phyloP scores from a whole-genome alignment of 2,888 invertebrate species.

The Drosophila anceps region DNA sequence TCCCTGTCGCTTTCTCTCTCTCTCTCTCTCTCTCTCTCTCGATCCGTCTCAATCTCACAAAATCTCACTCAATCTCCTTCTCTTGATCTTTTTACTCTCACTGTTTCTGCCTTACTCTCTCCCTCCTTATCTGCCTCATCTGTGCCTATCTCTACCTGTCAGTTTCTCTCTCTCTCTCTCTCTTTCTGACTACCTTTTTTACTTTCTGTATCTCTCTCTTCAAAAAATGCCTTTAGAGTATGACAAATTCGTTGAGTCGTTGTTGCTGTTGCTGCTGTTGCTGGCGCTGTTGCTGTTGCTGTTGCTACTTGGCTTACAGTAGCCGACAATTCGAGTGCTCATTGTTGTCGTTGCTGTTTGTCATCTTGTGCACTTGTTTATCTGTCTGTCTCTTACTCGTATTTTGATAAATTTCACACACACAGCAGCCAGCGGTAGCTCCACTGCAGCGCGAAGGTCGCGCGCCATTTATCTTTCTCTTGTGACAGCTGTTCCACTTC shows the following conservation, averaged over 20 bases:
- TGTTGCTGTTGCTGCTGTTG: constrained; percentile 1
- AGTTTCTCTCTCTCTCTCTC: neutral
- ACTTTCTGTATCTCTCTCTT: neutral
- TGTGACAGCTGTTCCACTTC: constrained; percentile 61
- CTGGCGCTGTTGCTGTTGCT: neutral
- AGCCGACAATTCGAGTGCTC: constrained; percentile 40
- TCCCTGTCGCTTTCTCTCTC: no score
- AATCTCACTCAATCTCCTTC: neutral
- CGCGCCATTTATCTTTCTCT: constrained; percentile 72
- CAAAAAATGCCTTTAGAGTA: constrained; percentile 14
- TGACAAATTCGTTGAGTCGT: constrained; percentile 26
- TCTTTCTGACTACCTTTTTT: neutral
- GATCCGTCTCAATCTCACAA: no score
- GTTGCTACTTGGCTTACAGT: constrained; percentile 45
- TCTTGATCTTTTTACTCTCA: neutral
- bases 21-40: neutral
- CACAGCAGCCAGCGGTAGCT: constrained; percentile 48
- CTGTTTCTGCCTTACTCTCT: neutral
- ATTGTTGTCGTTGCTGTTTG: constrained; percentile 29
- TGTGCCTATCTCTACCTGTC: neutral
- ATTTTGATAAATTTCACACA: constrained; percentile 62
- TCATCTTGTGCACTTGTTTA: constrained; percentile 54
- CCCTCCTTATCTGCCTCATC: neutral
- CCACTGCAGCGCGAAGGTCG: constrained; percentile 75
- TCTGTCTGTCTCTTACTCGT: constrained; percentile 40